phyloP scores from a whole-genome alignment of 64 coral and sea anemone species.

The Dendrophyllia cribrosa region DNA sequence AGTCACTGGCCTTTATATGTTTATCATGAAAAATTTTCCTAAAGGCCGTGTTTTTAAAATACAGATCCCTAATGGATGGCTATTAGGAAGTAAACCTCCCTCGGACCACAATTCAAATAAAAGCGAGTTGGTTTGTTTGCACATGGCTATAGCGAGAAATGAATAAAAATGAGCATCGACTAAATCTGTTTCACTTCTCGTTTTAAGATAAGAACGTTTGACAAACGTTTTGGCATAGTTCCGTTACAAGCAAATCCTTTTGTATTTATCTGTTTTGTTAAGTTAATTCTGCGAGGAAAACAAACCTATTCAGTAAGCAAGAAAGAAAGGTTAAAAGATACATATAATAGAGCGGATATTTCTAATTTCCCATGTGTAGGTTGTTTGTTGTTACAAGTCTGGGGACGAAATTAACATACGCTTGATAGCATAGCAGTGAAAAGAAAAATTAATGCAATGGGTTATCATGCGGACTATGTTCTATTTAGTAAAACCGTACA shows the following conservation, averaged over 20 bases:
- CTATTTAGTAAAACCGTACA: neutral
- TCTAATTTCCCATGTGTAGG: conserved; percentile 1
- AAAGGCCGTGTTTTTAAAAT: neutral
- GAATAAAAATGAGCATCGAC: neutral
- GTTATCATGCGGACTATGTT: neutral
- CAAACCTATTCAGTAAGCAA: neutral
- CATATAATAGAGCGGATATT: neutral
- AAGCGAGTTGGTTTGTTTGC: conserved; percentile 11
- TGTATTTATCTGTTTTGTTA: neutral
- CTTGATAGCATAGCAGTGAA: neutral
- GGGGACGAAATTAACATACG: neutral
- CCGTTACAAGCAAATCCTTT: neutral
- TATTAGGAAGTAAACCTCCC: conserved; percentile 4
- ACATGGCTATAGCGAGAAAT: neutral
- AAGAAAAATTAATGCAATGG: neutral
- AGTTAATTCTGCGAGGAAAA: neutral
- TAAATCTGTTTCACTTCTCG: neutral
- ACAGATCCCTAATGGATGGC: neutral
- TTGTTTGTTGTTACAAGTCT: neutral
- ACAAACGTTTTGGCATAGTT: neutral
- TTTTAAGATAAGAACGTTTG: neutral
- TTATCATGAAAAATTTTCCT: neutral
- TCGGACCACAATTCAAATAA: conserved; percentile 12
- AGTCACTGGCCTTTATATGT: too few species aligned
- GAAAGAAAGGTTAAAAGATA: neutral